Percentiles rank a stretch among this genome's conserved stretches.
phyloP scores from a whole-genome alignment of 2,888 invertebrate species.

The Orthosia cruda region DNA sequence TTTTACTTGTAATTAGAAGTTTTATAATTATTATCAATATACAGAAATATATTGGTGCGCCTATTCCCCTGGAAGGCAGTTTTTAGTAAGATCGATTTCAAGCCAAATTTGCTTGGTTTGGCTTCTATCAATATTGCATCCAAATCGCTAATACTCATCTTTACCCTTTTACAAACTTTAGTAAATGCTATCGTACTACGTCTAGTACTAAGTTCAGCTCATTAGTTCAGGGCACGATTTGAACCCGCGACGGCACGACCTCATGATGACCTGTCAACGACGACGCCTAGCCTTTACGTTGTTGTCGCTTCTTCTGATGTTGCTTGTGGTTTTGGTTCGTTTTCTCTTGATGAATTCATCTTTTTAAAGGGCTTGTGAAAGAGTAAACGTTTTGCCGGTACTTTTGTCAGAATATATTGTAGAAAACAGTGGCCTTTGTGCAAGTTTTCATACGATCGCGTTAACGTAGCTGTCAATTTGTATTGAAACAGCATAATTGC shows the following conservation, averaged over 20 bases:
- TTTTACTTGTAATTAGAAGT: no score
- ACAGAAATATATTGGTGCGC: no score
- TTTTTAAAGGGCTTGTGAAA: background rate
- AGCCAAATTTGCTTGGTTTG: no score
- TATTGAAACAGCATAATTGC: no score
- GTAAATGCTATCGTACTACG: slow-evolving; percentile 8
- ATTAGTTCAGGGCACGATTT: slow-evolving; percentile 58
- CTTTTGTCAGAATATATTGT: background rate
- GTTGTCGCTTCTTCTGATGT: slow-evolving; percentile 17
- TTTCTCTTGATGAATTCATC: slow-evolving; percentile 22
- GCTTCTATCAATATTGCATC: background rate
- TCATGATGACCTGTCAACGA: slow-evolving; percentile 54
- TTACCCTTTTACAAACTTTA: background rate
- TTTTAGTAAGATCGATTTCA: no score
- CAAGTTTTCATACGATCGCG: no score
- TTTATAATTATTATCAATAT: no score
- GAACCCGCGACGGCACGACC: slow-evolving; percentile 44
- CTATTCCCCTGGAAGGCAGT: no score
- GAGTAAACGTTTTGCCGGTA: background rate
- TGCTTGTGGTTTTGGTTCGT: slow-evolving; percentile 23
- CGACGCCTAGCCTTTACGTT: slow-evolving; percentile 30
- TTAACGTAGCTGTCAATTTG: no score
- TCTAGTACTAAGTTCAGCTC: slow-evolving; percentile 38
- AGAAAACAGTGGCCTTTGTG: no score
- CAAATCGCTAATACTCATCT: slow-evolving; percentile 3